phyloP scores from a whole-genome alignment of 2,797 vertebrate genomes.

The Lacerta bilineata region DNA sequence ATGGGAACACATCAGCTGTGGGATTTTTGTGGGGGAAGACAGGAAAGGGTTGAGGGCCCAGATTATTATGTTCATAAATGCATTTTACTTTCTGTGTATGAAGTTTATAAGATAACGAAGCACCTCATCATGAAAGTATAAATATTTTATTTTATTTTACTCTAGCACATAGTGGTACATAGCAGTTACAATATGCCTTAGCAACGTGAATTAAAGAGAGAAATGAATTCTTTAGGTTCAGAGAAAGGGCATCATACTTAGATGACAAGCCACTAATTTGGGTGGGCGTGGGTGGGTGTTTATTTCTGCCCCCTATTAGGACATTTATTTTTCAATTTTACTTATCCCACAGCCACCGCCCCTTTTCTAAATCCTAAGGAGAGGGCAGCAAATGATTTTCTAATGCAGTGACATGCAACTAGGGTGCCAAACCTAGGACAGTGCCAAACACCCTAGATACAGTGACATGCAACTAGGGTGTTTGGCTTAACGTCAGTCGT shows the following conservation, averaged over 20 bases:
- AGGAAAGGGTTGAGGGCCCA: slow-evolving; percentile 47
- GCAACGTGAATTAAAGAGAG: slow-evolving; percentile 61
- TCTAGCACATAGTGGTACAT: slow-evolving; percentile 62
- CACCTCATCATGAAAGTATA: slow-evolving; percentile 74
- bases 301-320: not conserved
- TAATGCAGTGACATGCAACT: not conserved
- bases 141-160: slow-evolving; percentile 78
- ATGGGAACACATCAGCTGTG: slow-evolving; percentile 65
- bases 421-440: not conserved
- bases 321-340: too few relatives aligned
- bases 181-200: slow-evolving; percentile 55
- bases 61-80: slow-evolving; percentile 70
- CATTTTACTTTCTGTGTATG: slow-evolving; percentile 72
- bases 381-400: too few relatives aligned
- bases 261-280: slow-evolving; percentile 47
- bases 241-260: slow-evolving; percentile 6
- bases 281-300: not conserved
- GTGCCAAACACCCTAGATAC: too few relatives aligned
- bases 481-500: too few relatives aligned
- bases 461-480: too few relatives aligned
- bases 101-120: slow-evolving; percentile 71
- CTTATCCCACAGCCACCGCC: too few relatives aligned
- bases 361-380: too few relatives aligned
- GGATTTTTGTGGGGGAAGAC: slow-evolving; percentile 50
- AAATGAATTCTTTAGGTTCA: slow-evolving; percentile 45